Conservation (phyloP, 2,888 invertebrate genomes). For the Adelognathus sp. region DNA sequence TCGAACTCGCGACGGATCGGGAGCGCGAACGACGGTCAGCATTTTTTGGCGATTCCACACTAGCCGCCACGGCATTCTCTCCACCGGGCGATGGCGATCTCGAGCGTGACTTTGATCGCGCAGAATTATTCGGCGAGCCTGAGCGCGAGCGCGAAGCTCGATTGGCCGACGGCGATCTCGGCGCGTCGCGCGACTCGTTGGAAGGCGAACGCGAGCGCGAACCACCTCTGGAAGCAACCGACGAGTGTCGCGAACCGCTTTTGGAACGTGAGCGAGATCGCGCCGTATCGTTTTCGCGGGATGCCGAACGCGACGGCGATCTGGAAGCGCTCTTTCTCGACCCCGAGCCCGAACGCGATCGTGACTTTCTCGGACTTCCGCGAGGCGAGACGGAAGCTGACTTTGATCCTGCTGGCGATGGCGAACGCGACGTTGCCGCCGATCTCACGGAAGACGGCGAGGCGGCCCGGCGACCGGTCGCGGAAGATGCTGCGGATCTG, state of each 20-base stretch:
- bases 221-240: constrained; percentile 32
- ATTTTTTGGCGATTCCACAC: constrained; percentile 38
- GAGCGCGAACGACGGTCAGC: constrained; percentile 26
- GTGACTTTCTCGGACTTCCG: constrained; percentile 42
- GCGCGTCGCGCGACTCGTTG: constrained; percentile 35
- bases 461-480: constrained; percentile 45
- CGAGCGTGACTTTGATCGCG: constrained; percentile 54
- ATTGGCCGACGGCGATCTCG: constrained; percentile 33
- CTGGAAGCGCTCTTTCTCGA: constrained; percentile 61
- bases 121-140: constrained; percentile 64
- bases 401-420: constrained; percentile 44
- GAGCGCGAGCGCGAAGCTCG: constrained; percentile 58
- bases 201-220: constrained; percentile 56
- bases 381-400: constrained; percentile 3
- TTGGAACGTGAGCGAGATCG: constrained; percentile 56
- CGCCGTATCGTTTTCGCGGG: constrained; percentile 61
- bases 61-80: background rate
- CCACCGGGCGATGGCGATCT: constrained; percentile 55
- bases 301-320: constrained; percentile 66
- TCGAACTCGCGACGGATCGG: constrained; percentile 24
- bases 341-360: constrained; percentile 61
- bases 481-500: constrained; percentile 68
- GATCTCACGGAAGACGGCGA: constrained; percentile 64
- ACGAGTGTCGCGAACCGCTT: constrained; percentile 49
- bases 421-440: constrained; percentile 62